A percentile compares a stretch with the other conserved stretches of the same genome.
phyloP scores from a whole-genome alignment of 2,888 invertebrate species.

The Pseudoips prasinana region DNA sequence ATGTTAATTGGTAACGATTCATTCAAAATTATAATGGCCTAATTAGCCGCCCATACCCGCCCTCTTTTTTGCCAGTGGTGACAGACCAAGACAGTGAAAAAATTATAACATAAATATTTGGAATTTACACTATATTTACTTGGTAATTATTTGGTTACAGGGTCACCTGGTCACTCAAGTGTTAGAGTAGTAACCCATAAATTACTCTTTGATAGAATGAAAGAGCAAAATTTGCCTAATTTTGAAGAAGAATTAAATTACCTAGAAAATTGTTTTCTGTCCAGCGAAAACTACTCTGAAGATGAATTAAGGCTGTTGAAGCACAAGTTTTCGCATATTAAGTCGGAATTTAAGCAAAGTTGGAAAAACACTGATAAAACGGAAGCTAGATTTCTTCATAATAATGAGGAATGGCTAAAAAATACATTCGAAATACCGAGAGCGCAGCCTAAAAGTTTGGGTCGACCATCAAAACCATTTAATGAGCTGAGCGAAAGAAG shows the following conservation, averaged over 20 bases:
- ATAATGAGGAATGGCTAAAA: constrained; percentile 2
- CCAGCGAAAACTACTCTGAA: not conserved
- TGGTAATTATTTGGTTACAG: no score
- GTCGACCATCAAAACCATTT: no score
- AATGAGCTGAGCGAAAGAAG: no score
- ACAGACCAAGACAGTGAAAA: no score
- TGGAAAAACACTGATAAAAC: not conserved
- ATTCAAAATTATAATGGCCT: not conserved
- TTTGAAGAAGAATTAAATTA: not conserved
- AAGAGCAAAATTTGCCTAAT: not conserved
- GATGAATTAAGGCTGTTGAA: not conserved
- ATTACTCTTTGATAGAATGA: not conserved
- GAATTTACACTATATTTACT: no score
- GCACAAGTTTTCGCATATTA: no score
- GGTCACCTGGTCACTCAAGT: no score
- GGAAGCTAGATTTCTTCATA: not conserved
- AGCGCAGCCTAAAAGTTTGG: no score
- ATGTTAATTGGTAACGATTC: constrained; percentile 2
- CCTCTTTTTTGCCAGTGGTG: constrained; percentile 1
- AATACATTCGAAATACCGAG: constrained; percentile 2
- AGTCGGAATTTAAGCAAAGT: no score
- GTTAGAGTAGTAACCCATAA: not conserved
- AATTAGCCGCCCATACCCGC: constrained; percentile 1
- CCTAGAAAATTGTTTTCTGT: not conserved
- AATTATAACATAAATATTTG: no score